Base-by-base conservation (phyloP, 2,888 invertebrate species). In the Chaetogeoica ovagalla region DNA sequence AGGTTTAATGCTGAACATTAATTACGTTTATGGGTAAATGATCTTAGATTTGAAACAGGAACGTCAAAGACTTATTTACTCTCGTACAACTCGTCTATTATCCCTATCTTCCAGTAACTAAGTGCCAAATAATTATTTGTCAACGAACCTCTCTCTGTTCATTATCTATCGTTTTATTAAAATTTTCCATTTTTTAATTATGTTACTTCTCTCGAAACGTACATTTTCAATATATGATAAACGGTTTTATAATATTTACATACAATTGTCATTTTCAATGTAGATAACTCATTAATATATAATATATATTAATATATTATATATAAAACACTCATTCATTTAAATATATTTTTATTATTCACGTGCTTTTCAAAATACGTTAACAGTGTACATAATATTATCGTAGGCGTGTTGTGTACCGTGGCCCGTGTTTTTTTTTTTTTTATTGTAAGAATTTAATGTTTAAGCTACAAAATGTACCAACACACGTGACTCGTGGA, bases 31-130 rank as follows among this genome's bases (percentile, higher is more conserved):
- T 13, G 66, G 75, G 75, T 76, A 76, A 68, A 68, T 30, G 19
- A 59, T 75, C 15, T 30, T 75, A 68, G 59, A 76, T 66, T 66
- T 68, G 59, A 76, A 76, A 76, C 75, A 76, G 75, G 75, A 76
- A 76, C 59, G 30, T 30, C n/a, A 59, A 76, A 76, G 75, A 76
- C 75, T 76, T 59, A 76, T 48, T 75, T 75, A 43, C 66, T 75
- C 66, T 66, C 66, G 43, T 59, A n/a, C 30, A 48, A 68, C 23
- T 59, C 17, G n/a, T 76, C 23, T 76, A 76, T 76, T 76, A 75
- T 59, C 75, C 68, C 59, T 76, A 68, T 76, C 43, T 59, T 76
- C 43, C 68, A 76, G 75, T 76, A 59, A 76, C 66, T 66, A 76
- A 76, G 75, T 76, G 75, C 75, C 75, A 76, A 76, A 76, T 66